Base-by-base conservation (phyloP, 2,113 vertebrate species). In the Ginglymostoma cirratum region DNA sequence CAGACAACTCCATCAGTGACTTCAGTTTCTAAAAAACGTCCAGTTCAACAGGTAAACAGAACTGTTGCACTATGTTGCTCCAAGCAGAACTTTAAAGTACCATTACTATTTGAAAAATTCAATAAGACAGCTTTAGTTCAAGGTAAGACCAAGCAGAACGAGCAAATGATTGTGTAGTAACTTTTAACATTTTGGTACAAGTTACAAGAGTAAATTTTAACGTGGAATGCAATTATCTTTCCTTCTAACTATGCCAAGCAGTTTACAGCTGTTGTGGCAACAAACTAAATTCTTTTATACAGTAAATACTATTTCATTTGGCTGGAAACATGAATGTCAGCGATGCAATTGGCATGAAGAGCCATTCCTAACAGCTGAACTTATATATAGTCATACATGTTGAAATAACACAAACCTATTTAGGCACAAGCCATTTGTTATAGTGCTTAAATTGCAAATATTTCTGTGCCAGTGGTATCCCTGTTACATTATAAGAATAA, bases 221-320 rank as follows among this genome's bases (percentile, higher is more conserved):
- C 69, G 45, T 72, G 94, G 94, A 95, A 72, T 95, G 42, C 69
- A 95, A 95, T 72, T 95, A 95, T 95, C 94, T 72, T 52, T 52
- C 70, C 45, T 69, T 72, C 67, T 48, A 72, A 70, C 67, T 95
- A 95, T 95, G 94, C 67, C 1, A 27, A 52, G 45, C 69, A 72
- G 42, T 95, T 95, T 95, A 95, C 94, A 95, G 94, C 69, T 95
- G 94, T 72, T 95, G 94, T 52, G 48, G 94, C 69, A 95, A 95
- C 69, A 95, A 95, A 95, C 42, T 34, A 30, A 70, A 95, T 95
- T 95, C 94, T 95, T 95, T 95, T 95, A 69, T 95, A 95, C 69
- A 95, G 42, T 95, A 95, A 95, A 95, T 95, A 95, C 67, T 72
- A 95, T 72, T 95, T 95, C 94, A 95, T 67, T 95, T 72, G 94